Evolutionary conservation across 2,113 vertebrate genomes (phyloP).

Genomic region (Equus quagga): DNA sequence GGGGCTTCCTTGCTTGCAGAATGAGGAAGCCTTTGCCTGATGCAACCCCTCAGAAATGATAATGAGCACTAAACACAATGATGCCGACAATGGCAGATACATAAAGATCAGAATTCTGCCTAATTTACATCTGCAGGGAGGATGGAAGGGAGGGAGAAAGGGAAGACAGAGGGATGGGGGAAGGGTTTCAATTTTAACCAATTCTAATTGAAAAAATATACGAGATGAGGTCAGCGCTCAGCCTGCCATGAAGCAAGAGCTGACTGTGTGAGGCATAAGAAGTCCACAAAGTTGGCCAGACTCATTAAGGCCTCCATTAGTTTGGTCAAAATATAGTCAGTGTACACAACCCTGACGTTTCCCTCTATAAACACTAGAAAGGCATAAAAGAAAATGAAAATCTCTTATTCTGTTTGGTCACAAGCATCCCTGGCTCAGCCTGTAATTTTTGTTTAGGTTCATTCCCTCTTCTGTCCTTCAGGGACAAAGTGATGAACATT

Average conservation of each 20-base stretch:
- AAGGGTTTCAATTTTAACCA: not conserved
- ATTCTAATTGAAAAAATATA: not conserved
- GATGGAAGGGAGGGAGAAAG: not conserved
- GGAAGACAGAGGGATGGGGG: not conserved
- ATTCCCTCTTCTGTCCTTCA: not conserved
- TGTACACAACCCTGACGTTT: fast-evolving
- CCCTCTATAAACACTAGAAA: fast-evolving
- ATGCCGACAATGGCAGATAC: not conserved
- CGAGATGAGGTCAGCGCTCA: not conserved
- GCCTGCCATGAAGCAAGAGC: not conserved
- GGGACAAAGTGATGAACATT: too few relatives aligned
- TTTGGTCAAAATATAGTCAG: not conserved
- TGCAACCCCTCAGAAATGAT: conserved; percentile 1
- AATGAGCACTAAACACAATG: not conserved
- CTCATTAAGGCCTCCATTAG: too few relatives aligned
- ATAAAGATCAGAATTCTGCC: not conserved
- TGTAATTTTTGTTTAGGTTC: not conserved
- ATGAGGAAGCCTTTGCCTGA: not conserved
- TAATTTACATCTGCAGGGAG: not conserved
- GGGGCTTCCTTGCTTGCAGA: conserved; percentile 33
- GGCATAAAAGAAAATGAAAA: not conserved
- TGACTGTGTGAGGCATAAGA: fast-evolving
- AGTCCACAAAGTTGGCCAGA: not conserved
- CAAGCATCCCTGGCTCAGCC: not conserved
- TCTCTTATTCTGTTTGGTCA: not conserved